Conservation (phyloP, 2,888 invertebrate species). For the Brenthis daphne region DNA sequence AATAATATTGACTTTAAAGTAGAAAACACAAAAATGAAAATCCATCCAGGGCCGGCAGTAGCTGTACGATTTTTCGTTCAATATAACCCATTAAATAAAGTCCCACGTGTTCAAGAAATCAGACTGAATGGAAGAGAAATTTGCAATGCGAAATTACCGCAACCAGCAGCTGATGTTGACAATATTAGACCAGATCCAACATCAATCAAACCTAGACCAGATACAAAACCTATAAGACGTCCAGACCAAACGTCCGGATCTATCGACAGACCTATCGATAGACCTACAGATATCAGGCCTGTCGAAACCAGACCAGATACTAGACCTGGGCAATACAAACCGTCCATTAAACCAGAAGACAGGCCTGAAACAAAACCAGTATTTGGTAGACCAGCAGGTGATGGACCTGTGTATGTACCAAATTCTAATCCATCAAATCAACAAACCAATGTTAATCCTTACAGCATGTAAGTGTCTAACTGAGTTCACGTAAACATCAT, state of each 20-base stretch:
- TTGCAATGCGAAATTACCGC: conserved; percentile 73
- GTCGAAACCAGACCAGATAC: conserved; percentile 25
- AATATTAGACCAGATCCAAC: conserved; percentile 29
- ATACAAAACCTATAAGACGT: conserved; percentile 31
- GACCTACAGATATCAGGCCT: conserved; percentile 34
- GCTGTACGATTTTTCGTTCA: conserved; percentile 83
- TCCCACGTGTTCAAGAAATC: conserved; percentile 77
- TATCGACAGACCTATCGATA: conserved; percentile 30
- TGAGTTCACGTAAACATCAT: neutral
- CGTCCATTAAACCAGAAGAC: conserved; percentile 53
- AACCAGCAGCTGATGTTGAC: conserved; percentile 52
- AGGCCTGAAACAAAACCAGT: conserved; percentile 56
- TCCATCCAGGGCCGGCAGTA: conserved; percentile 80
- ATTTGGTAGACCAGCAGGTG: conserved; percentile 50
- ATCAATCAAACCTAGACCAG: conserved; percentile 22
- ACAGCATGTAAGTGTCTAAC: conserved; percentile 63
- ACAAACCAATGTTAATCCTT: conserved; percentile 52
- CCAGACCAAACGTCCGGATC: conserved; percentile 29
- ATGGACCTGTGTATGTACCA: conserved; percentile 63
- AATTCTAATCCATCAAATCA: conserved; percentile 50
- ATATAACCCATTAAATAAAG: conserved; percentile 72
- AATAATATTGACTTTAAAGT: conserved; percentile 84
- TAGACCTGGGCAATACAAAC: conserved; percentile 24
- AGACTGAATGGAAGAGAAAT: conserved; percentile 83
- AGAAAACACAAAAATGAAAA: conserved; percentile 80